Evolutionary conservation across 1,140 invertebrate genomes (phyloP).

Genomic region (Ruditapes philippinarum): DNA sequence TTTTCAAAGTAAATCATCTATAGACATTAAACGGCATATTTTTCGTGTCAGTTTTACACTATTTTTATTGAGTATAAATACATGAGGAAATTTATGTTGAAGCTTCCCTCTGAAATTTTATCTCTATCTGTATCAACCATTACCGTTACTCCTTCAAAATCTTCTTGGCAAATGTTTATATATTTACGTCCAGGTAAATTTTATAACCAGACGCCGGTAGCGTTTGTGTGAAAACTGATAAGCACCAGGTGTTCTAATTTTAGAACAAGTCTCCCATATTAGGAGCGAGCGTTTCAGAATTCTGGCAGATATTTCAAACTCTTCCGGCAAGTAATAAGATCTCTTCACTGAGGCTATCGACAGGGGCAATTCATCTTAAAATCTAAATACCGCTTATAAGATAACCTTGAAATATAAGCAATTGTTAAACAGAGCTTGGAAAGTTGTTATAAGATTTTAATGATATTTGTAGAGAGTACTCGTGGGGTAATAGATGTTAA

Average conservation of each 20-base stretch:
- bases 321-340: slow-evolving; percentile 15
- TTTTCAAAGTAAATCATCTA: too few species aligned
- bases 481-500: background rate
- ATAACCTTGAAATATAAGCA: slow-evolving; percentile 19
- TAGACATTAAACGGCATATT: too few species aligned
- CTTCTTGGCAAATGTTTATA: slow-evolving; percentile 21
- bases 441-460: background rate
- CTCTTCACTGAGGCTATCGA: background rate
- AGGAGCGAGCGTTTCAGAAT: slow-evolving; percentile 41
- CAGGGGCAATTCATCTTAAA: background rate
- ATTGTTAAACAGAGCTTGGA: background rate
- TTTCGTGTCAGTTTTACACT: background rate
- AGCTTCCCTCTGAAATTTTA: background rate
- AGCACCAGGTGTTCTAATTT: slow-evolving; percentile 44
- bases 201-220: background rate
- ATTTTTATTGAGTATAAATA: background rate
- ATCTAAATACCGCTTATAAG: background rate
- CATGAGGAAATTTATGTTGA: background rate
- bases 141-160: background rate
- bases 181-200: slow-evolving; percentile 32
- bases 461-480: background rate
- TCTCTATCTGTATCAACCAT: background rate
- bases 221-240: slow-evolving; percentile 16
- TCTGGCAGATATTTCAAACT: slow-evolving; percentile 26
- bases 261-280: slow-evolving; percentile 56